Percentiles rank a stretch among this genome's conserved stretches.
Conservation (phyloP, 2,797 vertebrate species). For the Gila robusta region DNA sequence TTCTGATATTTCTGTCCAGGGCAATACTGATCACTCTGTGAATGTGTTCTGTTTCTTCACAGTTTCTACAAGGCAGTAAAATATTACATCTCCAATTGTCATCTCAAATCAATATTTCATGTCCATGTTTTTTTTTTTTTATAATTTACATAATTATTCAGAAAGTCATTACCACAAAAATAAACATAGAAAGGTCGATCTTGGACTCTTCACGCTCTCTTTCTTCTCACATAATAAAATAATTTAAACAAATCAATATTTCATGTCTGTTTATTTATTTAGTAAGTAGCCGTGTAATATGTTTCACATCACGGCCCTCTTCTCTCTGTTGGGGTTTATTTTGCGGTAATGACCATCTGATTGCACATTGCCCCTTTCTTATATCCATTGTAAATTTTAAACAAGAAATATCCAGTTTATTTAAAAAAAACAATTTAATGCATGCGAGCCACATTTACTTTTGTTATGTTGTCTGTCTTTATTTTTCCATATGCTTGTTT, state of each 20-base stretch:
- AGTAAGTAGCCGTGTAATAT: conserved; percentile 5
- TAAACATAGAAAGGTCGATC: not conserved
- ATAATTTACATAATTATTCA: conserved; percentile 12
- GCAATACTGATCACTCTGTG: not conserved
- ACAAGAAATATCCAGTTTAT: not conserved
- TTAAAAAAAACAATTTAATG: not conserved
- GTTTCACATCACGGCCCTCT: not conserved
- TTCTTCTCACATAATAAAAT: conserved; percentile 20
- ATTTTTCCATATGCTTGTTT: not conserved
- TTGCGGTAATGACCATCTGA: not conserved
- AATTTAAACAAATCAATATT: conserved; percentile 15
- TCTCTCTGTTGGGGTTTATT: conserved; percentile 30
- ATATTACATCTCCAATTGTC: not conserved
- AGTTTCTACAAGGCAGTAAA: conserved; percentile 8
- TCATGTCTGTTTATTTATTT: conserved; percentile 15
- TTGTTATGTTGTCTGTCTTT: not conserved
- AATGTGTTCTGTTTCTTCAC: conserved; percentile 23
- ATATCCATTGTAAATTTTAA: not conserved
- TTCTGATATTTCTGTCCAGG: not conserved
- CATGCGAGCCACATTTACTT: not conserved
- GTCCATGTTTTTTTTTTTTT: not conserved
- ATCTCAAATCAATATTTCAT: conserved; percentile 15
- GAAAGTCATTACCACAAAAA: not conserved
- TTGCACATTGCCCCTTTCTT: not conserved
- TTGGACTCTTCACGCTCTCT: not conserved